Evolutionary conservation across 2,113 vertebrate species (phyloP).

Genomic region (Nestor notabilis): DNA sequence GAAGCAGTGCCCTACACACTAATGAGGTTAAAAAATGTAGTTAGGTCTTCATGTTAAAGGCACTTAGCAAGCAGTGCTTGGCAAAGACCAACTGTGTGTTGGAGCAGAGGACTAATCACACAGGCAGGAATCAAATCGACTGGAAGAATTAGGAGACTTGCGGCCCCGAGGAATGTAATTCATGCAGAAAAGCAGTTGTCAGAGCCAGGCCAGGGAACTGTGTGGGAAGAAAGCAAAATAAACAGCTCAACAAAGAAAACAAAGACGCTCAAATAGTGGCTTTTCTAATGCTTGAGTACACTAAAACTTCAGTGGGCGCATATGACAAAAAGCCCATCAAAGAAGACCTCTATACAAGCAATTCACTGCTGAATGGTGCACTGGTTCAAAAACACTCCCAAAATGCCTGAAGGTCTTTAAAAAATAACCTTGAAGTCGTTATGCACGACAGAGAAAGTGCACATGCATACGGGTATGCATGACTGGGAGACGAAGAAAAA

Average conservation of each 20-base stretch:
- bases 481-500: not conserved
- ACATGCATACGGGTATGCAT: not conserved
- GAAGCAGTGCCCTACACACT: conserved; percentile 58
- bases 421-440: not conserved
- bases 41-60: conserved; percentile 68
- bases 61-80: conserved; percentile 71
- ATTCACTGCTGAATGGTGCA: conserved; percentile 35
- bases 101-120: conserved; percentile 76
- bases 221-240: conserved; percentile 83
- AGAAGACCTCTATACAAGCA: conserved; percentile 66
- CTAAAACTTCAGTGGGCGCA: conserved; percentile 71
- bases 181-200: conserved; percentile 81
- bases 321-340: conserved; percentile 72
- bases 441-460: not conserved
- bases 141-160: conserved; percentile 80
- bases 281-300: conserved; percentile 77
- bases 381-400: not conserved
- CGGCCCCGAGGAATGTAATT: conserved; percentile 79
- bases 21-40: conserved; percentile 75
- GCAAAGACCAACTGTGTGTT: conserved; percentile 63
- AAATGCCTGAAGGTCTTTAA: not conserved
- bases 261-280: conserved; percentile 75
- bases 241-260: conserved; percentile 84
- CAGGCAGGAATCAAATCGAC: conserved; percentile 76
- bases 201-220: conserved; percentile 73